A percentile compares a stretch with the other conserved stretches of the same genome.
Evolutionary conservation across 1,140 invertebrate species (phyloP).

Genomic region (Neotoxoptera formosana): DNA sequence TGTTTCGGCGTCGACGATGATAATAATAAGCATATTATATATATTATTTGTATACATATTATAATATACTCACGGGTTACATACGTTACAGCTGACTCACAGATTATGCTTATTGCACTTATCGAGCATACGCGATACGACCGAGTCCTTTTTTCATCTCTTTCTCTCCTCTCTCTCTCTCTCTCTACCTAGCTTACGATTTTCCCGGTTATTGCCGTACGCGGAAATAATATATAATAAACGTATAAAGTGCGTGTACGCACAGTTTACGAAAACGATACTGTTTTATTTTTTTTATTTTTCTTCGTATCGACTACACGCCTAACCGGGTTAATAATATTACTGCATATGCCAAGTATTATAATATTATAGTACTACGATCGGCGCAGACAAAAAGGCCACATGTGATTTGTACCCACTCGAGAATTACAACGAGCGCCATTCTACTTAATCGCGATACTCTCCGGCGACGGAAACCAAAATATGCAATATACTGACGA

Average conservation of each 20-base stretch:
- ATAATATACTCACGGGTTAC: background rate
- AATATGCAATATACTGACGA: background rate
- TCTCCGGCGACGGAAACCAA: background rate
- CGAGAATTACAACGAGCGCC: background rate
- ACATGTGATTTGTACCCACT: background rate
- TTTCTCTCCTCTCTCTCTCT: no score
- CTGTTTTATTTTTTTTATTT: background rate
- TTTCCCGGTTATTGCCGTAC: background rate
- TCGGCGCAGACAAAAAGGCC: background rate
- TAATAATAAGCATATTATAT: background rate
- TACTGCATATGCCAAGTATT: no score
- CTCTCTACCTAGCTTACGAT: background rate
- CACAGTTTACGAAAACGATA: background rate
- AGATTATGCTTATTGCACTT: background rate
- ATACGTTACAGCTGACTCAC: background rate
- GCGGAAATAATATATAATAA: background rate
- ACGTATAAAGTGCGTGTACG: background rate
- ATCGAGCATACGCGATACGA: background rate
- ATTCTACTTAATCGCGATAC: background rate
- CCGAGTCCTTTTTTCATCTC: background rate
- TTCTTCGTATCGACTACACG: background rate
- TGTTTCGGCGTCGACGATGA: background rate
- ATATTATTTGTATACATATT: background rate
- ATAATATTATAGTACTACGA: background rate
- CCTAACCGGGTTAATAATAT: background rate